Evolutionary conservation across 1,140 invertebrate genomes (phyloP), one percentile per base, ranked within the genome.

Genomic region (Drosophila auraria): DNA sequence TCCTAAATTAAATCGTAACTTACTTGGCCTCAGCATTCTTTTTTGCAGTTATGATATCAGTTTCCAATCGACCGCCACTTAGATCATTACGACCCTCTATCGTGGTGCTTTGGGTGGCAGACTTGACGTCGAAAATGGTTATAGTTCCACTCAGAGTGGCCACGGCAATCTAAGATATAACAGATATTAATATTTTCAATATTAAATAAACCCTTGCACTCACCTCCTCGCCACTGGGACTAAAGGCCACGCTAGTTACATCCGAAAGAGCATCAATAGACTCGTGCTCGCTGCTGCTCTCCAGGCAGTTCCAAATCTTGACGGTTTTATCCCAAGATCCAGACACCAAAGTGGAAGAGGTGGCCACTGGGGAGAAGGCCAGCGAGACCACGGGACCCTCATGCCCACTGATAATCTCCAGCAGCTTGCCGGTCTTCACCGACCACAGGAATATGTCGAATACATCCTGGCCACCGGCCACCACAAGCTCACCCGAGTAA

Each of bases 361-460:
- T 93, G 11, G 95, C 91, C 61, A 93, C 94, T 0, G 97, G 96
- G 91, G 95, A 97, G 92, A 99, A 99, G 11, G 95, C 94, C 15
- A 99, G 82, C 77, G 96, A 95, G 23, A 96, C 95, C 2, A 99
- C 96, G 5, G 98, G 98, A 17, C 97, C 98, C 94, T 98, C 96
- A 92, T 99, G 99, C 12, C 98, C 98, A 63, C 95, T 95, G 66
- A 99, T 93, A 38, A 98, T 97, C 94, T 99, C 98, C 27, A 99
- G 92, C 0, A 99, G 94, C 74, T 95, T 95, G 5, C 98, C 98
- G 15, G 97, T 96, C 94, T 99, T 97, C 71, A 99, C 94, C 1
- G 97, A 98, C 98, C 98, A 99, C 0, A 99, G 94, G 94, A 96
- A 99, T 76, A 99, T 97, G 77, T 99, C 97, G 94, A 99, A 99